phyloP scores from a whole-genome alignment of 2,797 vertebrate species.

The Hoplostethus mediterraneus region DNA sequence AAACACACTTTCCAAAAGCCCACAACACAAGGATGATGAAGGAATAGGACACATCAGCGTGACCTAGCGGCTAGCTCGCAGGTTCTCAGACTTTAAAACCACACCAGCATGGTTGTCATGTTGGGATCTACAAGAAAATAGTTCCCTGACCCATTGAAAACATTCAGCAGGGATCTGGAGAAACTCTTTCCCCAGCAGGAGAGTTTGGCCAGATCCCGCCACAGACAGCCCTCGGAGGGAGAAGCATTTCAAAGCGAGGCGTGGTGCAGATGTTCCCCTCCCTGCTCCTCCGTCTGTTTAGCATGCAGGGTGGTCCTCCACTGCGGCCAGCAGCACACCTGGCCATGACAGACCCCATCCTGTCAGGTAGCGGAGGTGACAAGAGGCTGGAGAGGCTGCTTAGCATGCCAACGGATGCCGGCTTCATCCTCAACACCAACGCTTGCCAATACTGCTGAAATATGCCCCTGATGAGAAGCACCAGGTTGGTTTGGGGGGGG shows the following conservation, averaged over 20 bases:
- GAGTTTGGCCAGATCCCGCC: not conserved
- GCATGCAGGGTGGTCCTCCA: slow-evolving; percentile 60
- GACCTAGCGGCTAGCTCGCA: no score
- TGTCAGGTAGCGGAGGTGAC: slow-evolving; percentile 24
- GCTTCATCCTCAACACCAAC: not conserved
- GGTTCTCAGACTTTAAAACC: no score
- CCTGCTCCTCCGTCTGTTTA: slow-evolving; percentile 26
- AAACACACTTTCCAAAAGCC: not conserved
- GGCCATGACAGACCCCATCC: slow-evolving; percentile 48
- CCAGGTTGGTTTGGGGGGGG: not conserved
- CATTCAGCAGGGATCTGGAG: not conserved
- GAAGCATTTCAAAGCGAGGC: slow-evolving; percentile 15
- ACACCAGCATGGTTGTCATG: no score
- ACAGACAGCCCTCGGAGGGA: slow-evolving; percentile 26
- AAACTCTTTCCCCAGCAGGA: not conserved
- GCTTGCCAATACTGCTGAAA: not conserved
- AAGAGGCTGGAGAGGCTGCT: slow-evolving; percentile 28
- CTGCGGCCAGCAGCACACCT: slow-evolving; percentile 63
- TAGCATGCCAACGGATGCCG: not conserved
- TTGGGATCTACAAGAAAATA: no score
- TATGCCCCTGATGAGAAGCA: not conserved
- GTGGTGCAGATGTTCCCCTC: slow-evolving; percentile 49
- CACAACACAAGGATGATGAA: no score
- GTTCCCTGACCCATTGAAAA: not conserved
- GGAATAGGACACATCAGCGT: no score